Conservation (phyloP, 1,140 invertebrate genomes). For the Neodiprion virginianus region DNA sequence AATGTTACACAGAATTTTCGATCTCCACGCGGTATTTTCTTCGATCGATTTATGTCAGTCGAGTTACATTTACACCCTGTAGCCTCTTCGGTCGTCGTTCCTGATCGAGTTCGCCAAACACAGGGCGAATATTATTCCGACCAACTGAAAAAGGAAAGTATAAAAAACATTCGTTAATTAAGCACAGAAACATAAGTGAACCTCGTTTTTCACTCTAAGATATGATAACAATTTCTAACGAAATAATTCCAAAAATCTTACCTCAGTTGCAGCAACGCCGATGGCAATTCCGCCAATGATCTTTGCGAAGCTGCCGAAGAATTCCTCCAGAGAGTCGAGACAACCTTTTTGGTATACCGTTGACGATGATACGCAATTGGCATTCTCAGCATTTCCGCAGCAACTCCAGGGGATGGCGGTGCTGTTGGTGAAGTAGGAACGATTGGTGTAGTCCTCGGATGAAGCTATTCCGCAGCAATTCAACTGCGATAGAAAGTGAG, state of each 20-base stretch:
- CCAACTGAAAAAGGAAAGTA: constrained; percentile 63
- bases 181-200: background rate
- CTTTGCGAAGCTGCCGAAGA: constrained; percentile 62
- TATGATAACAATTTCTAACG: background rate
- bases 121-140: constrained; percentile 86
- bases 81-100: constrained; percentile 69
- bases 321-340: constrained; percentile 44
- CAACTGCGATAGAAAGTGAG: constrained; percentile 58
- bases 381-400: constrained; percentile 21
- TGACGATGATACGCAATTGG: background rate
- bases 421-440: constrained; percentile 44
- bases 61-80: constrained; percentile 40
- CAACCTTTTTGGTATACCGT: constrained; percentile 56
- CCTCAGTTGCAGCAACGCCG: constrained; percentile 73
- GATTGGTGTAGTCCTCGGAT: constrained; percentile 54
- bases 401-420: constrained; percentile 54
- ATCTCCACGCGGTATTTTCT: background rate
- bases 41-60: background rate
- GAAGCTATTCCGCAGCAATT: constrained; percentile 69
- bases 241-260: constrained; percentile 43
- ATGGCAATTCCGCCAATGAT: constrained; percentile 70
- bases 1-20: background rate
- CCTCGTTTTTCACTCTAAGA: constrained; percentile 9
- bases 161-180: constrained; percentile 11
- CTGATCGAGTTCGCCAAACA: constrained; percentile 79